A percentile compares a stretch with the other conserved stretches of the same genome.
phyloP scores from a whole-genome alignment of 2,888 invertebrate genomes.

The Amphimallon solstitiale region DNA sequence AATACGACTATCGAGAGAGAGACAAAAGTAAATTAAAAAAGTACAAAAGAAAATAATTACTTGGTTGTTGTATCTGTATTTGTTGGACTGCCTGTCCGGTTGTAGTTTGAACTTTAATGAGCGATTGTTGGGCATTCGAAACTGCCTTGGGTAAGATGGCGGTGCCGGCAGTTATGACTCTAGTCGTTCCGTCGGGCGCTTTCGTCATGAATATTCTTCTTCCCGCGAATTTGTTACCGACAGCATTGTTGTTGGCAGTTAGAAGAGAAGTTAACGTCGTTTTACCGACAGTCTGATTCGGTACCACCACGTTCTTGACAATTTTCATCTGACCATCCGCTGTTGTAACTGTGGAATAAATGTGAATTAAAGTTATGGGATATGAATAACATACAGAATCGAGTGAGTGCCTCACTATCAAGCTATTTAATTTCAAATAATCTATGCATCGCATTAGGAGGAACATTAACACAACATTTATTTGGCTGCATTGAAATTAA shows the following conservation, averaged over 20 bases:
- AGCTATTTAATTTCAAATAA: too few species aligned
- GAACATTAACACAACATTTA: too few species aligned
- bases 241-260: conserved; percentile 67
- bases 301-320: conserved; percentile 73
- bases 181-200: conserved; percentile 74
- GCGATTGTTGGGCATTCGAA: conserved; percentile 61
- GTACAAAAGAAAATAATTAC: conserved; percentile 45
- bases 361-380: background rate
- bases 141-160: conserved; percentile 66
- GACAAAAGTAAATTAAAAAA: conserved; percentile 9
- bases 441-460: too few species aligned
- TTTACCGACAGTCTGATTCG: conserved; percentile 68
- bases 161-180: conserved; percentile 71
- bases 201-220: conserved; percentile 81
- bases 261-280: conserved; percentile 75
- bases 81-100: conserved; percentile 57
- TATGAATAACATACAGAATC: background rate
- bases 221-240: conserved; percentile 74
- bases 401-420: too few species aligned
- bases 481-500: too few species aligned
- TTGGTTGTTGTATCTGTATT: conserved; percentile 63
- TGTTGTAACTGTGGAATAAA: conserved; percentile 60
- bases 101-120: conserved; percentile 65
- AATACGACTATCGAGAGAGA: background rate
- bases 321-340: conserved; percentile 73